phyloP scores from a whole-genome alignment of 2,113 vertebrate species.

The Lota lota region DNA sequence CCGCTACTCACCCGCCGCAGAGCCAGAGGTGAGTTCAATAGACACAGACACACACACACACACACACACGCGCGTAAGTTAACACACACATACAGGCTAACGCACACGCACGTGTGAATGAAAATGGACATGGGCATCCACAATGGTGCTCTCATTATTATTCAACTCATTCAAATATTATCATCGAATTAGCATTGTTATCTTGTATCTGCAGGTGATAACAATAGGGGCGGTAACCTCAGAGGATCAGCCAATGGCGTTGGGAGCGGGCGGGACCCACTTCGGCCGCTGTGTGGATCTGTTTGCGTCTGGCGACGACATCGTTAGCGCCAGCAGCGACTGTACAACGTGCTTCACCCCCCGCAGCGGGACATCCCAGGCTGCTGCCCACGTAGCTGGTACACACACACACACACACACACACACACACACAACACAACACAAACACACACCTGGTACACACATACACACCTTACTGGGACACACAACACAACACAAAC shows the following conservation, averaged over 20 bases:
- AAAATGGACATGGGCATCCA: too few relatives aligned
- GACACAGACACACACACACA: too few relatives aligned
- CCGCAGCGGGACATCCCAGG: conserved; percentile 85
- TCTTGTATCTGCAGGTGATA: conserved; percentile 76
- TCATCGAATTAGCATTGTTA: too few relatives aligned
- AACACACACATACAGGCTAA: too few relatives aligned
- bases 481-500: background rate
- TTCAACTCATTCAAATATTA: background rate
- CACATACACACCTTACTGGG: background rate
- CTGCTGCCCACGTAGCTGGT: conserved; percentile 85
- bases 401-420: background rate
- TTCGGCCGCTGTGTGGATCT: conserved; percentile 84
- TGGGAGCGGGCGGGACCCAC: conserved; percentile 82
- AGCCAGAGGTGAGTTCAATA: conserved; percentile 74
- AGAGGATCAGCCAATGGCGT: conserved; percentile 75
- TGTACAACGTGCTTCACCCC: conserved; percentile 85
- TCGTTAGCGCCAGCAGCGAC: conserved; percentile 85
- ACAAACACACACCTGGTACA: background rate
- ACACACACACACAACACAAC: background rate
- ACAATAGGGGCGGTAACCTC: conserved; percentile 84
- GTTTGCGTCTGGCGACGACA: conserved; percentile 88
- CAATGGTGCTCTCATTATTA: background rate
- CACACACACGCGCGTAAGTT: too few relatives aligned
- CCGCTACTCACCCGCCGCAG: conserved; percentile 84
- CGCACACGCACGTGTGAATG: too few relatives aligned